Base-by-base conservation (phyloP, 2,888 invertebrate genomes). In the Corbicula japonica region DNA sequence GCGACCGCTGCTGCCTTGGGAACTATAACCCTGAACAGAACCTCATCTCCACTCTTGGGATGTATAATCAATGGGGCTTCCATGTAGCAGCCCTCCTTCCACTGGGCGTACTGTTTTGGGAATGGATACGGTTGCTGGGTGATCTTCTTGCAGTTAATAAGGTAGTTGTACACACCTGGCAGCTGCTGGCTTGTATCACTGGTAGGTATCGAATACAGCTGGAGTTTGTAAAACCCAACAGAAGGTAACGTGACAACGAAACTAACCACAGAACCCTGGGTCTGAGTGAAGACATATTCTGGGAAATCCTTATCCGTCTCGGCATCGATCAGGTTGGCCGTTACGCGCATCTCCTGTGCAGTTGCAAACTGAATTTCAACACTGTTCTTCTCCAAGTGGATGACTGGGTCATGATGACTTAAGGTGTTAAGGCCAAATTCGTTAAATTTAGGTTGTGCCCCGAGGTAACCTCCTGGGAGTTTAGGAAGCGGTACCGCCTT, bases 21-120 rank as follows among this genome's bases (percentile, higher is more conserved):
- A 61, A 93, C 92, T 48, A 71, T 76, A 18, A 93, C 87, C 30
- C 87, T 87, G 89, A 92, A 91, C 71, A 87, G 87, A 66, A 91
- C 88, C 23, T 86, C 84, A 15, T 81, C 76, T 1, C 84, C 85
- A 12, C 87, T 83, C 15, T 81, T 76, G 28, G 81, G 84, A 21
- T 89, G 85, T 21, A 93, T 85, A 12, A 89, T 88, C 3, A 90
- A 83, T 0, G 93, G 93, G 32, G 87, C 84, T 63, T 86, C 87
- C 89, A 93, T 92, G 88, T 85, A 92, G 83, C 93, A 93, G 8
- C 93, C 93, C 72, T 93, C 93, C 84, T 93, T 93, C 93, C 93
- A 93, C 83, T 93, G 93, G 26, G 92, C 93, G 60, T 93, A 93
- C 87, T 93, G 93, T 84, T 93, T 92, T 32, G 93, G 93, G 91